A percentile compares a stretch with the other conserved stretches of the same genome.
These are phyloP conservation scores for Heliconius charithonia DNA, from an alignment of 2,888 invertebrate species.

Conservation along the genomic window DNA sequence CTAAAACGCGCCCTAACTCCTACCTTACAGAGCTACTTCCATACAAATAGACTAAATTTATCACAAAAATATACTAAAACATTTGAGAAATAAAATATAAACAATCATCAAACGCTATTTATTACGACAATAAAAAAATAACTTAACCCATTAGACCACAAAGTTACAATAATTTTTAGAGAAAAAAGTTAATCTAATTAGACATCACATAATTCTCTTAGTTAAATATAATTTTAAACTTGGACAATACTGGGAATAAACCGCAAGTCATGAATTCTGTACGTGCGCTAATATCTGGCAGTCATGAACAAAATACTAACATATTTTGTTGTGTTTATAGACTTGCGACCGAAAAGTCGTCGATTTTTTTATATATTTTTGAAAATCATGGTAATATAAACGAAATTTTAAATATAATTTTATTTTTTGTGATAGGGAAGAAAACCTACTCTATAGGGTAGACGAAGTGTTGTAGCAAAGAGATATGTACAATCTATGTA, in stretches of 20 bases:
- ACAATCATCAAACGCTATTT: neutral
- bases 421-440: too few relatives aligned
- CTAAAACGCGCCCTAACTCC: neutral
- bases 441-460: too few relatives aligned
- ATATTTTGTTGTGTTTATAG: conserved; percentile 18
- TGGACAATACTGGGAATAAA: conserved; percentile 32
- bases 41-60: neutral
- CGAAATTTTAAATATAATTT: too few relatives aligned
- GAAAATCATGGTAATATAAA: too few relatives aligned
- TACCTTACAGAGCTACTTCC: neutral
- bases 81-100: neutral
- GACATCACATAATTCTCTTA: conserved; percentile 11
- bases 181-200: conserved; percentile 15
- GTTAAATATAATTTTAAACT: conserved; percentile 34
- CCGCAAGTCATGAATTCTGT: conserved; percentile 38
- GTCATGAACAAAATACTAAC: conserved; percentile 37
- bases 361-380: neutral
- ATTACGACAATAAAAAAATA: neutral
- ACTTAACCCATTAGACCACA: neutral
- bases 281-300: conserved; percentile 37
- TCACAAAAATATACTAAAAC: neutral
- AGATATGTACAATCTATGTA: too few relatives aligned
- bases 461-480: too few relatives aligned
- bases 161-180: neutral
- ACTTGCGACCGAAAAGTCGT: conserved; percentile 14